Evolutionary conservation across 2,888 invertebrate species (phyloP), one percentile per base, ranked within the genome.

Genomic region (Trissolcus brochymenae): DNA sequence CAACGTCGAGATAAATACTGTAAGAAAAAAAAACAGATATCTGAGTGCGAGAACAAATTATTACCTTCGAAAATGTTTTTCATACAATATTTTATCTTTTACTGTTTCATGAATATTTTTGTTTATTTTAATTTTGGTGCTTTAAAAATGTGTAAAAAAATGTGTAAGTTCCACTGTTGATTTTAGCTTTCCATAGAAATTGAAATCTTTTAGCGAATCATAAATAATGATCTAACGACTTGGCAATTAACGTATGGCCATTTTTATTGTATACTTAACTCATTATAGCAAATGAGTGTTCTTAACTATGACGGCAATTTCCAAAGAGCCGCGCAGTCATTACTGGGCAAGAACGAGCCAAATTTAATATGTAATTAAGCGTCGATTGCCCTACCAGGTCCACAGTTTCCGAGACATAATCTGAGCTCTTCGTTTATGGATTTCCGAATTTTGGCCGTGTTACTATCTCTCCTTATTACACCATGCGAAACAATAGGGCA

Each of bases 301-400:
- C 64, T 64, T 68, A 54, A 59, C 59, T 51, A 59, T 62, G 62
- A 74, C 40, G 61, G 57, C 46, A 51, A 67, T 74, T 67, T 29
- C 41, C 60, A 60, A 59, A 66, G 51, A 66, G 43, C 61, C 46
- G 59, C 59, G 40, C 14, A 65, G 72, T 72, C 55, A 62, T 74
- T 74, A 74, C 56, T 35, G 16, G 21, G 51, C 41, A 62, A 57
- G 74, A 62, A 61, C 55, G 51, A 67, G 29, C 55, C 55, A 41
- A 65, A 67, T 67, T 67, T 74, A 67, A 74, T 74, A 61, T 67
- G 55, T 67, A 74, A 74, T 74, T 74, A 67, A 61, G 50, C 55
- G 51, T 61, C 61, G 46, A 66, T 67, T 56, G 61, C 55, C 56
- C 19, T 4, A 49, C 29, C 19, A 53, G 35, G 56, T 66, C 49